Conservation (phyloP, 2,888 invertebrate species). For the Meliscaeva auricollis region DNA sequence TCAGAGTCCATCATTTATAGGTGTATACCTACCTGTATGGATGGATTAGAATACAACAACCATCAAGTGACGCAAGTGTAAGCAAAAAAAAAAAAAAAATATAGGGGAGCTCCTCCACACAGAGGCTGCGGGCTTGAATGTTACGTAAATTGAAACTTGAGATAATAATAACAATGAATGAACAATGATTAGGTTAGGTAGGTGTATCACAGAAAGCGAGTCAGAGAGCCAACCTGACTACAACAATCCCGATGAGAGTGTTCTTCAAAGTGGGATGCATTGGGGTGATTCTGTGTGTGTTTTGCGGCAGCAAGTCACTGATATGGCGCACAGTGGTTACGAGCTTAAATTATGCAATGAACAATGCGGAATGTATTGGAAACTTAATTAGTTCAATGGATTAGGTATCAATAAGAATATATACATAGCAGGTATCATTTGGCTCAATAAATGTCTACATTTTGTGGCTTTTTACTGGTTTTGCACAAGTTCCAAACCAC, state of each 20-base stretch:
- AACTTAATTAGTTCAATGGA: constrained; percentile 72
- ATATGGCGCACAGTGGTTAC: constrained; percentile 66
- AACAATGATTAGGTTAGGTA: constrained; percentile 50
- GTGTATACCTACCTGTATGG: background rate
- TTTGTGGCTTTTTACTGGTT: constrained; percentile 3
- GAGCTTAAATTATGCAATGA: constrained; percentile 55
- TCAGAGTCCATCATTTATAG: constrained; percentile 15
- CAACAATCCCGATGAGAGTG: constrained; percentile 18
- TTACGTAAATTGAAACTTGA: constrained; percentile 67
- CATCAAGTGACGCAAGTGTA: constrained; percentile 43
- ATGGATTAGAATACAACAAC: constrained; percentile 43
- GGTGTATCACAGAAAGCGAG: constrained; percentile 1
- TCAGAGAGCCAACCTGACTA: background rate
- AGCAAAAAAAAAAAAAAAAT: background rate
- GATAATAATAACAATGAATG: constrained; percentile 62
- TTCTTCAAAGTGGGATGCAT: constrained; percentile 11
- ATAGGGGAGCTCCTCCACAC: background rate
- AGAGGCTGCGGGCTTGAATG: constrained; percentile 34
- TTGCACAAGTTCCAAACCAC: constrained; percentile 10
- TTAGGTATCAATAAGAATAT: constrained; percentile 47
- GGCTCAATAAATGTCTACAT: background rate
- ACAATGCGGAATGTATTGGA: constrained; percentile 69
- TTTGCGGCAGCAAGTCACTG: constrained; percentile 25
- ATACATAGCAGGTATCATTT: background rate
- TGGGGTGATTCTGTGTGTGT: background rate